phyloP scores from a whole-genome alignment of 2,888 invertebrate species.

The Unio pictorum region DNA sequence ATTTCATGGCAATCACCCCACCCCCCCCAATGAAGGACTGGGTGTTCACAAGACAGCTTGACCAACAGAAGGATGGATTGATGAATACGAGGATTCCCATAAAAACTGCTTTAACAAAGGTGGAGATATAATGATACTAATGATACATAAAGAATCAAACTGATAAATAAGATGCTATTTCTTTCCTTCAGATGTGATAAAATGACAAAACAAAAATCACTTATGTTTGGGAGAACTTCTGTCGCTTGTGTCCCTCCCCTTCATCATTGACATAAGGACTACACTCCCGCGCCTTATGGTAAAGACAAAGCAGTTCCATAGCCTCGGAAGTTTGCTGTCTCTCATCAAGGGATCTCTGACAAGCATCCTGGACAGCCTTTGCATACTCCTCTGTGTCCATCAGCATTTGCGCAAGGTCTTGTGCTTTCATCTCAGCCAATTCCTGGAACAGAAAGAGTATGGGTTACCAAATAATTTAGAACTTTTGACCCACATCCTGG shows the following conservation, averaged over 20 bases:
- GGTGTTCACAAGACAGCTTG: no score
- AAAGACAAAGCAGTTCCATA: slow-evolving; percentile 55
- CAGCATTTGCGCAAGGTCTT: slow-evolving; percentile 45
- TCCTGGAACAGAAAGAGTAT: slow-evolving; percentile 34
- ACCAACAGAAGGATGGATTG: no score
- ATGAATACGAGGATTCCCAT: no score
- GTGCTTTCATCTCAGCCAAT: slow-evolving; percentile 39
- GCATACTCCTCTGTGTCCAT: slow-evolving; percentile 53
- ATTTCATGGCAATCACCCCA: no score
- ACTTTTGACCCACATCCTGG: no score
- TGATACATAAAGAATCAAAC: no score
- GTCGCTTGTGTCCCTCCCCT: slow-evolving; percentile 34
- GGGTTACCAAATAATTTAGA: not conserved
- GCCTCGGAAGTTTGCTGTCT: slow-evolving; percentile 52
- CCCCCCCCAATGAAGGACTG: no score
- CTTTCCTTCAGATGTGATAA: no score
- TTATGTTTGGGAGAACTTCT: slow-evolving; percentile 35
- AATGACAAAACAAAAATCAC: no score
- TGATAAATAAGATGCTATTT: no score
- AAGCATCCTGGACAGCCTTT: slow-evolving; percentile 56
- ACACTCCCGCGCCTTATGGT: slow-evolving; percentile 52
- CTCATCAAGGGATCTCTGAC: slow-evolving; percentile 63
- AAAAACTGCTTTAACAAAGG: no score
- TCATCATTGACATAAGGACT: slow-evolving; percentile 43
- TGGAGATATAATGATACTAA: no score